A percentile compares a stretch with the other conserved stretches of the same genome.
Evolutionary conservation across 2,113 vertebrate species (phyloP).

Genomic region (Microcebus murinus): DNA sequence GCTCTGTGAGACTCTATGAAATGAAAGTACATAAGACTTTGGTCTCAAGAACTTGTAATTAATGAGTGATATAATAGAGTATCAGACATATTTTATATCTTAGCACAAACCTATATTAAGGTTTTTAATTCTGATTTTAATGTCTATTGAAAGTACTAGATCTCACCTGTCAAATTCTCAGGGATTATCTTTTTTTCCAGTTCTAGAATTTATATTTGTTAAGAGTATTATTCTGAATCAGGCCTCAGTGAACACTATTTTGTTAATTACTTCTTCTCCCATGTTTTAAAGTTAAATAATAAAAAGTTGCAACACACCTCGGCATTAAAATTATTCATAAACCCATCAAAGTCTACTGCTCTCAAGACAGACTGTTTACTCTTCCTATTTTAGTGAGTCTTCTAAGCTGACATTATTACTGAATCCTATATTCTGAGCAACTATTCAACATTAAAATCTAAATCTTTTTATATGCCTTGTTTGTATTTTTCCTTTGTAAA

Average conservation of each 20-base stretch:
- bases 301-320: background rate
- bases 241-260: background rate
- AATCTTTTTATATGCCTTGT: background rate
- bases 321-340: background rate
- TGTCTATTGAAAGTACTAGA: background rate
- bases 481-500: slow-evolving; percentile 29
- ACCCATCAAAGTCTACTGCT: background rate
- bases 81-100: background rate
- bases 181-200: background rate
- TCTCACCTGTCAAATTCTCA: background rate
- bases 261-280: background rate
- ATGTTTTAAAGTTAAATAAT: background rate
- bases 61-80: background rate
- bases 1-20: background rate
- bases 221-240: background rate
- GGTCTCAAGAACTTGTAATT: background rate
- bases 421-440: background rate
- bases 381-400: background rate
- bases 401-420: background rate
- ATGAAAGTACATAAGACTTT: background rate
- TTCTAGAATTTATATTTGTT: background rate
- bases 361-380: background rate
- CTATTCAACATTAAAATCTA: background rate
- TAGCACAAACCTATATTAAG: background rate
- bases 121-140: background rate